These are phyloP conservation scores for Galerucella nymphaeae DNA, from an alignment of 2,888 invertebrate genomes.

Conservation along the genomic window DNA sequence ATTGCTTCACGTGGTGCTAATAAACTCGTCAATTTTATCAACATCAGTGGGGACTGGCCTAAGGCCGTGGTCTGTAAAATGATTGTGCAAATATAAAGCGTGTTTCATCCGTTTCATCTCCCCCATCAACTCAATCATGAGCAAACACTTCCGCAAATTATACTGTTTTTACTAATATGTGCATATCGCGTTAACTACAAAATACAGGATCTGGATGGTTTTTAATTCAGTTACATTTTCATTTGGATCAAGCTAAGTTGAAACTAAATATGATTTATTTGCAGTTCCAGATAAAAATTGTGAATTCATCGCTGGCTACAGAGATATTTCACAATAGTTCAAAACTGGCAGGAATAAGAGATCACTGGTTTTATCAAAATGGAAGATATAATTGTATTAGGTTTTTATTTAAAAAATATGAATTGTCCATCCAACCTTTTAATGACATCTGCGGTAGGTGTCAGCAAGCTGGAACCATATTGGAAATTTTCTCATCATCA, in stretches of 20 bases:
- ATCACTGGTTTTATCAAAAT: too few relatives aligned
- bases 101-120: slow-evolving; percentile 31
- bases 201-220: slow-evolving; percentile 33
- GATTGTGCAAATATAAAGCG: slow-evolving; percentile 37
- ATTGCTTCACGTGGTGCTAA: not conserved
- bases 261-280: slow-evolving; percentile 34
- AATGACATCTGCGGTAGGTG: too few relatives aligned
- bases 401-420: too few relatives aligned
- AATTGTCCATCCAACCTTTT: too few relatives aligned
- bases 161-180: slow-evolving; percentile 26
- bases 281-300: slow-evolving; percentile 20
- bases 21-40: not conserved
- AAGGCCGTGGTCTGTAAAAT: slow-evolving; percentile 30
- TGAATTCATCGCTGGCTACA: too few relatives aligned
- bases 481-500: too few relatives aligned
- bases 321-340: not conserved
- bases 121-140: slow-evolving; percentile 39
- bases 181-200: slow-evolving; percentile 29
- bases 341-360: not conserved
- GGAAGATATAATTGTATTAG: too few relatives aligned
- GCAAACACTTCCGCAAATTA: slow-evolving; percentile 35
- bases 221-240: slow-evolving; percentile 42
- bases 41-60: slow-evolving; percentile 16
- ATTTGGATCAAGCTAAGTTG: slow-evolving; percentile 35
- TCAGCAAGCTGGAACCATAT: too few relatives aligned